These are phyloP conservation scores for Acanthaster planci DNA, from an alignment of 35 echinoderm and acorn worm species.

Conservation along the genomic window DNA sequence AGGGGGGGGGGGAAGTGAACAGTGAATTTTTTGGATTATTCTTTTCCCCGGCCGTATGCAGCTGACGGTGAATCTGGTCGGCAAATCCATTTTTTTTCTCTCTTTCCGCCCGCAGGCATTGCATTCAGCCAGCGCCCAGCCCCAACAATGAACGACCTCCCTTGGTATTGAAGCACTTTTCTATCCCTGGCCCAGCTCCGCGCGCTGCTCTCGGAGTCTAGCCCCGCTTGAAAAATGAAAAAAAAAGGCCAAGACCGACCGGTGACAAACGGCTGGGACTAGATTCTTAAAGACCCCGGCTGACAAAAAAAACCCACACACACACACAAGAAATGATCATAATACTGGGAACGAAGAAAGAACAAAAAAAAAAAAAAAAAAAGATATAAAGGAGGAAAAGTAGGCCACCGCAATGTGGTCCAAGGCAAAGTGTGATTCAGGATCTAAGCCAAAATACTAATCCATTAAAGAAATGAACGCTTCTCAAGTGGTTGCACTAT, in stretches of 20 bases:
- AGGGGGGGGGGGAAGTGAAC: background rate
- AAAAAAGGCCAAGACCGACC: background rate
- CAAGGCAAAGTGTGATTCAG: conserved; percentile 1
- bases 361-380: background rate
- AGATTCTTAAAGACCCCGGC: conserved; percentile 15
- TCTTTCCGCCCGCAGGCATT: background rate
- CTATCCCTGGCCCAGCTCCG: background rate
- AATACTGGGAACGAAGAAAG: conserved; percentile 1
- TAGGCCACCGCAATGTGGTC: background rate
- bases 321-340: background rate
- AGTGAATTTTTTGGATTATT: background rate
- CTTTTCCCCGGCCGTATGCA: background rate
- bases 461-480: background rate
- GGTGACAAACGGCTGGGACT: background rate
- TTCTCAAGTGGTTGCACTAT: conserved; percentile 3
- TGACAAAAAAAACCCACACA: background rate
- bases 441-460: conserved; percentile 26
- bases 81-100: background rate
- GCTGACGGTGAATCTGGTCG: conserved; percentile 1
- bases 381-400: background rate
- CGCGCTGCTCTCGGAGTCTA: background rate
- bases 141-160: conserved; percentile 18
- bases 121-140: background rate
- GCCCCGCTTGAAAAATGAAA: too few relatives aligned
- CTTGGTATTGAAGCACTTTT: background rate